Base-by-base conservation (phyloP, 2,888 invertebrate species). In the Drosophila multiciliata region DNA sequence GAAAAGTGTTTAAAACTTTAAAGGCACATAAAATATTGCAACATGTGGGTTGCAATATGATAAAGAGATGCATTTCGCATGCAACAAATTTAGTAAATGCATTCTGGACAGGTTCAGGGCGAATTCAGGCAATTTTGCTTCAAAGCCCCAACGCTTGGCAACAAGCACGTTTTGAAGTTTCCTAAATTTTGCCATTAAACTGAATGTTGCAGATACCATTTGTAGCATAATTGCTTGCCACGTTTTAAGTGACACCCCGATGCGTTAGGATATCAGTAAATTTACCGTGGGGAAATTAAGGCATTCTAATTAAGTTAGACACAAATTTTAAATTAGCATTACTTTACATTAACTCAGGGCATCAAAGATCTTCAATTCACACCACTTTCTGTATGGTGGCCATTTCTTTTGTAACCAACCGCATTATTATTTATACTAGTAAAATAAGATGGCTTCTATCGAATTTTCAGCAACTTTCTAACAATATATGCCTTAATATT, bases 101-200 rank as follows among this genome's bases (percentile, higher is more conserved):
- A 68, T 60, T 36, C 33, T 61, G 35, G 50, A 59, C 35, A 55
- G 32, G 42, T 59, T 26, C 26, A 29, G 36, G 48, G 52, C 61
- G 63, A 12, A 55, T 57, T 59, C 64, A 55, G 68, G 69, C 58
- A 71, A 85, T 77, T 80, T 73, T 73, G 78, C 53, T 67, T 59
- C 65, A 80, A 82, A 81, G 71, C 78, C 57, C 45, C 62, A 59
- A 54, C 53, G 69, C 73, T 45, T 63, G 71, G 54, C 64, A 66
- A 68, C 79, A 81, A 83, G 83, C 84, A 87, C 84, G 82, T 82
- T 50, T 62, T 74, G 68, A 66, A 72, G 71, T 65, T 79, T 68
- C 52, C 69, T 61, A 60, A 45, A 66, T 68, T 75, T 75, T 67
- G 57, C 58, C 73, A 78, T 78, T 69, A 74, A 84, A 86, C 66